A percentile compares a stretch with the other conserved stretches of the same genome.
phyloP scores from a whole-genome alignment of 2,888 invertebrate genomes.

The Corythucha ciliata region DNA sequence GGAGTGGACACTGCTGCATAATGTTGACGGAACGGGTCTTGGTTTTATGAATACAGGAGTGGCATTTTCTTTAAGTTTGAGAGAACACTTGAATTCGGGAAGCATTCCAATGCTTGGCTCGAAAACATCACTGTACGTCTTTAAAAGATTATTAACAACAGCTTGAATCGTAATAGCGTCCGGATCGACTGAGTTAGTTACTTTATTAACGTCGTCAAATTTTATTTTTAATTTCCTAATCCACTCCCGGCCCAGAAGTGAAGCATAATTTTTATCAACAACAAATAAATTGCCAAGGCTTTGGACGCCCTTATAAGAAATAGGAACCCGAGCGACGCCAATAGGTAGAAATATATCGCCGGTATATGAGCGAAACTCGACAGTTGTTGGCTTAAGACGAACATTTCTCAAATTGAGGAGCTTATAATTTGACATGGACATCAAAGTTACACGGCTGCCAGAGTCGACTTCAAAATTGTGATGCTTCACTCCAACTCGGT shows the following conservation, averaged over 20 bases:
- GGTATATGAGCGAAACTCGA: not conserved
- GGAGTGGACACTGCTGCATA: conserved; percentile 28
- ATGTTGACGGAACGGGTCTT: conserved; percentile 7
- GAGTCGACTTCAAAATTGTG: too few species aligned
- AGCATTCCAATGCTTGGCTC: conserved; percentile 7
- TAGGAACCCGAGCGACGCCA: not conserved
- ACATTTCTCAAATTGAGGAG: too few species aligned
- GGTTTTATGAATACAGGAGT: conserved; percentile 22
- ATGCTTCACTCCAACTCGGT: too few species aligned
- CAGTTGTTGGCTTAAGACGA: too few species aligned
- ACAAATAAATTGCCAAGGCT: not conserved
- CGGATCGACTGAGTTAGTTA: too few species aligned
- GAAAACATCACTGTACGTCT: conserved; percentile 26
- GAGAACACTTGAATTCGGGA: conserved; percentile 5
- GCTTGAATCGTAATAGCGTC: not conserved
- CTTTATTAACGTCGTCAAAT: conserved; percentile 1
- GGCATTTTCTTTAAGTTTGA: not conserved
- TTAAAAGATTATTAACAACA: too few species aligned
- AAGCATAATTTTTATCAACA: not conserved
- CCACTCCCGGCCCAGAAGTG: conserved; percentile 5
- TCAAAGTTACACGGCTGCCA: too few species aligned
- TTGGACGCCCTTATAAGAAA: not conserved
- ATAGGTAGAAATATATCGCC: not conserved
- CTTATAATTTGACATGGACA: too few species aligned
- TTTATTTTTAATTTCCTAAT: not conserved